Evolutionary conservation across 2,113 vertebrate species (phyloP), one percentile per base, ranked within the genome.

Genomic region (Herpetotheres cachinnans): DNA sequence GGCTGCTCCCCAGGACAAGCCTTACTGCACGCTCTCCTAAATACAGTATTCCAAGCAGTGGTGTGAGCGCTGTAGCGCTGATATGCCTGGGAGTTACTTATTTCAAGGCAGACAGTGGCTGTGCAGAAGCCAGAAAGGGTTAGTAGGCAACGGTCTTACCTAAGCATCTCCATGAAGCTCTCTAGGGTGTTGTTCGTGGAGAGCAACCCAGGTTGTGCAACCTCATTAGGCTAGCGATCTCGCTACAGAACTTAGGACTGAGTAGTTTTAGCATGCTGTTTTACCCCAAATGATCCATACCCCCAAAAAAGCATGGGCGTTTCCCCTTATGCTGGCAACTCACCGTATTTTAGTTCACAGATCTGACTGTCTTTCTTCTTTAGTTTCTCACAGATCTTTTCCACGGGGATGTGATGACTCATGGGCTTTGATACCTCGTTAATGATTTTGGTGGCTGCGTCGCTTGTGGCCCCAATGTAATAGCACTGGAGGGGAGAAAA

Each of bases 281-380:
- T n/a, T n/a, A 84, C 30, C 59, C 59, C 8, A 13, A 26, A n/a
- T 8, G 34, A 84, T 18, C 52, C 55, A 15, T 12, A 55, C 44
- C 74, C 74, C 61, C 56, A n/a, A 24, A 29, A 80, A 55, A 82
- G 36, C 59, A 46, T 0, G 4, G 49, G 58, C 40, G 44, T 47
- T 52, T 46, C 54, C 66, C 81, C 61, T 46, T 40, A 10, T 0
- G 27, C 49, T 56, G 30, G 61, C 70, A 87, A 98, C 98, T 97
- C 96, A 99, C 99, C 99, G 4, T 99, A 99, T 98, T 99, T 99
- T 8, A 99, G 98, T 62, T 99, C 99, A 87, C 99, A 99, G 97
- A 99, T 99, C 98, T 99, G 99, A 82, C 98, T 96, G 96, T 99
- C 99, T 94, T 99, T 99, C 98, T 99, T 99, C 98, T 99, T 99